Base-by-base conservation (phyloP, 2,797 vertebrate species). In the Siniperca undulata region DNA sequence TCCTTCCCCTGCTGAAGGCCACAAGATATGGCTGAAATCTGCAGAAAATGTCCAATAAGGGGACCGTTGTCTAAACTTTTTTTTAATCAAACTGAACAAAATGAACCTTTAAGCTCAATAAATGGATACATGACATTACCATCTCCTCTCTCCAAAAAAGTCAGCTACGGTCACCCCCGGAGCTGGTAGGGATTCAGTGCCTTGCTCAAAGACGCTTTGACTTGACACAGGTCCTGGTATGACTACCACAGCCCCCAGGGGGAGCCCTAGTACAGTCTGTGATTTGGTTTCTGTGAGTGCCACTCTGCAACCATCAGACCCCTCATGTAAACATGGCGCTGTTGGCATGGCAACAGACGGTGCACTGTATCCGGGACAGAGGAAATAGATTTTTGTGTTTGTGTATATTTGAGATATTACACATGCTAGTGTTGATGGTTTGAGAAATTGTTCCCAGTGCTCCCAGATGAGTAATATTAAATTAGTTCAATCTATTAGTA, bases 341-440 rank as follows among this genome's bases (percentile, higher is more conserved):
- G 88, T 90, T 36, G 84, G 67, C 77, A 88, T 83, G 77, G 85
- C 79, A 87, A 92, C 85, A 78, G 60, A 24, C 3, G 6, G 30
- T 42, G 42, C 34, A 65, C 38, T 64, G n/a, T 38, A 46, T 74
- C 36, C 2, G 20, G 53, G 65, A 76, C 50, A 60, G 74, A 76
- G 40, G 52, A 40, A 48, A 40, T 17, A 0, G 2, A 42, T 61
- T 40, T 17, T 20, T 60, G 3, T 34, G 52, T n/a, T 11, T 44
- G 36, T 40, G 8, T 13, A 55, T 48, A 55, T 67, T 55, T 14
- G 7, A 48, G n/a, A 55, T 62, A 34, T 44, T 6, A 50, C n/a
- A 38, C 11, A 34, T 20, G 36, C 42, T 59, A 22, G 16, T 17
- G 20, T 67, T 56, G 9, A 19, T 48, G n/a, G 22, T 50, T 50